phyloP scores from a whole-genome alignment of 2,888 invertebrate species.

The Lathronympha strigana region DNA sequence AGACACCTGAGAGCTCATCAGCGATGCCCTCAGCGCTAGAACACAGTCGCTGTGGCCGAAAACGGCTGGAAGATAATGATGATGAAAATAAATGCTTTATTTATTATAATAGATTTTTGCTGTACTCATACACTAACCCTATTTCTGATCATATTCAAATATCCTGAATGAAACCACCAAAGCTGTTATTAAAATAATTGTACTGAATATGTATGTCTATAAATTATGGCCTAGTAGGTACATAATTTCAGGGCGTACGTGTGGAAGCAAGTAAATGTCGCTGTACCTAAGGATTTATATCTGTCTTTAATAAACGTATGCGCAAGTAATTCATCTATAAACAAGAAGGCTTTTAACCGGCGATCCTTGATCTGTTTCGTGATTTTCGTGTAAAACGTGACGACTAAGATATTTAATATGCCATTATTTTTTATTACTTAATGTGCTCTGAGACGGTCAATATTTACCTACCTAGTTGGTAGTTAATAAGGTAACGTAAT shows the following conservation, averaged over 20 bases:
- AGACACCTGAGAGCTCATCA: too few relatives aligned
- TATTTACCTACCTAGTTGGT: too few relatives aligned
- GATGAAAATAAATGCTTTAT: too few relatives aligned
- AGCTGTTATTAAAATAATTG: constrained; percentile 40
- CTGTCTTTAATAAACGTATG: constrained; percentile 4
- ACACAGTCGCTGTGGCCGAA: too few relatives aligned
- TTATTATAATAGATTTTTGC: too few relatives aligned
- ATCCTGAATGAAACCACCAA: constrained; percentile 28
- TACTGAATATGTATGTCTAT: constrained; percentile 39
- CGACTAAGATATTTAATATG: background rate
- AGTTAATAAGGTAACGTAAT: too few relatives aligned
- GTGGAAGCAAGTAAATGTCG: constrained; percentile 10
- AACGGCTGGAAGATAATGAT: too few relatives aligned
- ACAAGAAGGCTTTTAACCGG: background rate
- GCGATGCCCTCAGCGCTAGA: too few relatives aligned
- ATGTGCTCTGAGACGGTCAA: too few relatives aligned
- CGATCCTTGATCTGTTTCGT: constrained; percentile 2
- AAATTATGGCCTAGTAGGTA: constrained; percentile 21
- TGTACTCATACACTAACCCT: too few relatives aligned
- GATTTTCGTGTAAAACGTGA: background rate
- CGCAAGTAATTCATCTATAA: background rate
- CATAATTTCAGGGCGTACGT: constrained; percentile 36
- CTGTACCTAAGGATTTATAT: constrained; percentile 22
- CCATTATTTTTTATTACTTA: too few relatives aligned
- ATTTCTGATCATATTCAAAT: constrained; percentile 37